A percentile compares a stretch with the other conserved stretches of the same genome.
phyloP scores from a whole-genome alignment of 2,888 invertebrate genomes.

The Toxonevra muliebris region DNA sequence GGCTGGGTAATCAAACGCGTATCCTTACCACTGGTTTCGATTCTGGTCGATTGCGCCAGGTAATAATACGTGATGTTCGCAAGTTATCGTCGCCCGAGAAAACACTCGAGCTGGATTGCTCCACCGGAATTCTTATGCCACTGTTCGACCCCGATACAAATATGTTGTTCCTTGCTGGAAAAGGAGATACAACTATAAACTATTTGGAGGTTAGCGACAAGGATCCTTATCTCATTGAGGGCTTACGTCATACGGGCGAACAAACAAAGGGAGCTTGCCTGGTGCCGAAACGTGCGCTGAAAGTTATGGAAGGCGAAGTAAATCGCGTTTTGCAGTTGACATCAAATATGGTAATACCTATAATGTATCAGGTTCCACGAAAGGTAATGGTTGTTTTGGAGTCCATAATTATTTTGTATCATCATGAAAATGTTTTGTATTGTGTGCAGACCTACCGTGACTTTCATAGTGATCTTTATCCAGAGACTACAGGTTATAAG shows the following conservation, averaged over 20 bases:
- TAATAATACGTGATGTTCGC: slow-evolving; percentile 87
- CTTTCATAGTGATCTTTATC: slow-evolving; percentile 93
- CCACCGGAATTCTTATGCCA: slow-evolving; percentile 91
- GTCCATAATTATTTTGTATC: background rate
- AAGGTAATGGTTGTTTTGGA: slow-evolving; percentile 70
- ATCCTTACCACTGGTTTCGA: slow-evolving; percentile 93
- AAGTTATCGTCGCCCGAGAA: slow-evolving; percentile 81
- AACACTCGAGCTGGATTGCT: slow-evolving; percentile 83
- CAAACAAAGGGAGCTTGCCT: slow-evolving; percentile 95
- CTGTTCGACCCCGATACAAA: slow-evolving; percentile 92
- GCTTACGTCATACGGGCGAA: slow-evolving; percentile 87
- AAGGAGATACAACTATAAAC: slow-evolving; percentile 91
- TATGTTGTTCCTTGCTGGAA: slow-evolving; percentile 94
- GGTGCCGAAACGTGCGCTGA: slow-evolving; percentile 89
- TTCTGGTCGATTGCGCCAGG: slow-evolving; percentile 84
- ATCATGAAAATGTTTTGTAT: slow-evolving; percentile 4
- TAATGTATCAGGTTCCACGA: slow-evolving; percentile 93
- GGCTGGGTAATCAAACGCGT: slow-evolving; percentile 85
- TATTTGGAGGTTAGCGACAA: slow-evolving; percentile 91
- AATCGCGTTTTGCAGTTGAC: slow-evolving; percentile 89
- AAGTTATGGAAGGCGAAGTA: slow-evolving; percentile 98
- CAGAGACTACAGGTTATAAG: slow-evolving; percentile 84
- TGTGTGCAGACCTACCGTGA: slow-evolving; percentile 83
- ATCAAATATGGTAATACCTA: slow-evolving; percentile 86
- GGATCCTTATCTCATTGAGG: slow-evolving; percentile 90